Conservation (phyloP, 2,797 vertebrate genomes). For the Kryptolebias ocellatus region DNA sequence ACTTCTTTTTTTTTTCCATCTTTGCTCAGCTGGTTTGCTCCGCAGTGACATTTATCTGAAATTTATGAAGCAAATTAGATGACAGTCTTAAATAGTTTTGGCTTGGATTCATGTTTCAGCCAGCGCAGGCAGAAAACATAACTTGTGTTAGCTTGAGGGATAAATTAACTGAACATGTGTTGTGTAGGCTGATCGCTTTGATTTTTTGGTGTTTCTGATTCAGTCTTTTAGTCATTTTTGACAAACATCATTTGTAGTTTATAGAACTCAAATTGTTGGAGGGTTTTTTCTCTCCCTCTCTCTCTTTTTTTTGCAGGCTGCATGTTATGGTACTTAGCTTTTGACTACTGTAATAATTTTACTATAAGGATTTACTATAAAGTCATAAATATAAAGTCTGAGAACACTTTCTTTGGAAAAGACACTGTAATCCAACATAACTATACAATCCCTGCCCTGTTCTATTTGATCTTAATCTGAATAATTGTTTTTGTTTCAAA, state of each 20-base stretch:
- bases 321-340: neutral
- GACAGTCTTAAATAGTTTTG: neutral
- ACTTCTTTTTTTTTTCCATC: neutral
- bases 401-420: too few species aligned
- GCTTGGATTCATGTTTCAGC: neutral
- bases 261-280: neutral
- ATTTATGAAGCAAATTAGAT: neutral
- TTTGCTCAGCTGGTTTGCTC: neutral
- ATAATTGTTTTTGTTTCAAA: slow-evolving; percentile 26
- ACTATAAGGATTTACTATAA: too few species aligned
- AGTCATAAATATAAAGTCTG: too few species aligned
- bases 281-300: too few species aligned
- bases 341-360: neutral
- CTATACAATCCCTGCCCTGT: too few species aligned
- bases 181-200: slow-evolving; percentile 47
- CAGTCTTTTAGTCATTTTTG: slow-evolving; percentile 23
- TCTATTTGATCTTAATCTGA: too few species aligned
- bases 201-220: slow-evolving; percentile 43
- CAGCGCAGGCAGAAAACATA: slow-evolving; percentile 22
- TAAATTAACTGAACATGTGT: slow-evolving; percentile 57
- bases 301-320: neutral
- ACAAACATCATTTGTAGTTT: slow-evolving; percentile 2
- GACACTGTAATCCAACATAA: too few species aligned
- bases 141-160: slow-evolving; percentile 28
- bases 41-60: neutral